These are phyloP conservation scores for Xanthia icteritia DNA, from an alignment of 2,888 invertebrate species.

Conservation along the genomic window DNA sequence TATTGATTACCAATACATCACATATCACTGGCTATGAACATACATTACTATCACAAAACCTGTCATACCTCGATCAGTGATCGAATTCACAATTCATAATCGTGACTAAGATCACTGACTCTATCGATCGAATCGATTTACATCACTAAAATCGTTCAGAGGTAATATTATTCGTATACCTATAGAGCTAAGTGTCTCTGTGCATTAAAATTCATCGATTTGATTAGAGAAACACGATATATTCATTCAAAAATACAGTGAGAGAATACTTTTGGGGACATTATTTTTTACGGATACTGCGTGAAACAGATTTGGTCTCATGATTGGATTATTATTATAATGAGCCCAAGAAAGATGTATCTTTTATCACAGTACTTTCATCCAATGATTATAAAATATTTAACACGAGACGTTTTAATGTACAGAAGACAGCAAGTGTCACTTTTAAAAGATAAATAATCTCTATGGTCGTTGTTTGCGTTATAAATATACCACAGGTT, in stretches of 20 bases:
- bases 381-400: constrained; percentile 31
- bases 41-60: constrained; percentile 75
- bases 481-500: constrained; percentile 42
- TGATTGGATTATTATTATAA: constrained; percentile 28
- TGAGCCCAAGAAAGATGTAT: constrained; percentile 30
- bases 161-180: constrained; percentile 73
- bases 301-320: constrained; percentile 36
- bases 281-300: constrained; percentile 34
- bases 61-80: constrained; percentile 75
- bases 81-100: constrained; percentile 84
- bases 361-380: constrained; percentile 21
- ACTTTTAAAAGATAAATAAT: constrained; percentile 45
- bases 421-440: constrained; percentile 43
- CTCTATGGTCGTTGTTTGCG: constrained; percentile 47
- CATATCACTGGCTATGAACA: constrained; percentile 75
- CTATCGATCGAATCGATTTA: constrained; percentile 62
- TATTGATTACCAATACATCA: constrained; percentile 75
- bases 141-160: constrained; percentile 66
- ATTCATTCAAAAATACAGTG: neutral
- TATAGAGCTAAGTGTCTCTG: constrained; percentile 52
- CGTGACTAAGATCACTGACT: constrained; percentile 84
- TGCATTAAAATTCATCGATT: constrained; percentile 57
- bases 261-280: constrained; percentile 10
- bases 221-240: constrained; percentile 1
- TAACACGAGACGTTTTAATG: constrained; percentile 47